A percentile compares a stretch with the other conserved stretches of the same genome.
Evolutionary conservation across 2,797 vertebrate species (phyloP).

Genomic region (Xenentodon cancila): DNA sequence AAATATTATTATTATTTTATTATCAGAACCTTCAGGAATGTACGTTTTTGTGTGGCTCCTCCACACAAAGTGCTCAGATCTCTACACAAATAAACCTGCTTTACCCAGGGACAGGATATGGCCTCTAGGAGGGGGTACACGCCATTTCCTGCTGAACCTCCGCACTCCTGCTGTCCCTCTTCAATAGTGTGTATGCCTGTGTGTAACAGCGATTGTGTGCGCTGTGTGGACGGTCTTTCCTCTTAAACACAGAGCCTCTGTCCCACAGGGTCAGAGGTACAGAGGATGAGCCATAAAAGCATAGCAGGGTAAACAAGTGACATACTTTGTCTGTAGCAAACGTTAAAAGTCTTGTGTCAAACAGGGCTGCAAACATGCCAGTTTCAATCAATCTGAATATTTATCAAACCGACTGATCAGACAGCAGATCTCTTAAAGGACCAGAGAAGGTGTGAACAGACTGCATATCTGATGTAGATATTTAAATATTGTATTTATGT

Average conservation of each 20-base stretch:
- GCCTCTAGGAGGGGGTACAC: slow-evolving; percentile 70
- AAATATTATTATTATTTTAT: background rate
- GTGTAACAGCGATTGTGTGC: slow-evolving; percentile 23
- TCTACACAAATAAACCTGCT: slow-evolving; percentile 67
- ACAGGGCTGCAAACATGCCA: slow-evolving; percentile 4
- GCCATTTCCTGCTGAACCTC: slow-evolving; percentile 74
- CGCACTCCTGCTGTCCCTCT: slow-evolving; percentile 66
- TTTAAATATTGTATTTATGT: no score
- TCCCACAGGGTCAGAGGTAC: slow-evolving; percentile 68
- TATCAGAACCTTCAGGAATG: background rate
- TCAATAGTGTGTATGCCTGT: slow-evolving; percentile 51
- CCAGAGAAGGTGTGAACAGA: no score
- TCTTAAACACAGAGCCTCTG: slow-evolving; percentile 65
- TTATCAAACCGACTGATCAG: no score
- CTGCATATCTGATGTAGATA: no score
- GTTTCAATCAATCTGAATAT: no score
- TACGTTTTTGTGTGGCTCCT: slow-evolving; percentile 4
- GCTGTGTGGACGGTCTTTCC: slow-evolving; percentile 56
- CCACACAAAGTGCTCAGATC: slow-evolving; percentile 44
- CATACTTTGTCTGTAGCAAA: slow-evolving; percentile 26
- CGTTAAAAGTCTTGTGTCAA: slow-evolving; percentile 25
- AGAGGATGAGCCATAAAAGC: slow-evolving; percentile 68
- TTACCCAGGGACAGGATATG: slow-evolving; percentile 74
- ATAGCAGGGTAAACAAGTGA: slow-evolving; percentile 65
- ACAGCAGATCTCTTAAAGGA: no score